phyloP scores from a whole-genome alignment of 2,113 vertebrate genomes.

The Speoplatyrhinus poulsoni region DNA sequence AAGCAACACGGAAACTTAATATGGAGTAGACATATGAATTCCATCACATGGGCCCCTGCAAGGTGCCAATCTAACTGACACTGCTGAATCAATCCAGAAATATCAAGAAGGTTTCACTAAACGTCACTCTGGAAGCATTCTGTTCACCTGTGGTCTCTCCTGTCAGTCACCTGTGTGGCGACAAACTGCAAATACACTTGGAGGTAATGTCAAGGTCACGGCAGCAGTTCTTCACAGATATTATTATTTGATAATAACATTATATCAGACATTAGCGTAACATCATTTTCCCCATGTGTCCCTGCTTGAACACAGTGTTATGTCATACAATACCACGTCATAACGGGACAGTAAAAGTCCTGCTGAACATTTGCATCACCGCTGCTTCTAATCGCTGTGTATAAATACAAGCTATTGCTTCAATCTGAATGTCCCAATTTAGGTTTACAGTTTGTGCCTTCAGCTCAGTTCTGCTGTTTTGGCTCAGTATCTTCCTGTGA shows the following conservation, averaged over 20 bases:
- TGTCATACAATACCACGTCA: no score
- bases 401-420: background rate
- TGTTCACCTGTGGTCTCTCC: slow-evolving; percentile 26
- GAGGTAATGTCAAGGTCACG: background rate
- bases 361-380: background rate
- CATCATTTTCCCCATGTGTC: no score
- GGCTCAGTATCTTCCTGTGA: background rate
- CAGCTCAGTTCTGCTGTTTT: slow-evolving; percentile 2
- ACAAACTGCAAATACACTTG: no score
- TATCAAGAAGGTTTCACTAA: slow-evolving; percentile 69
- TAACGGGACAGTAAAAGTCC: background rate
- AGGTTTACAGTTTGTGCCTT: slow-evolving; percentile 4
- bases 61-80: slow-evolving; percentile 64
- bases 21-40: slow-evolving; percentile 77
- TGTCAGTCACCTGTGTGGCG: slow-evolving; percentile 4
- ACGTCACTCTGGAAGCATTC: slow-evolving; percentile 63
- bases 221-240: background rate
- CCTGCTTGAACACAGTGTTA: no score
- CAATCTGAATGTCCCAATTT: background rate
- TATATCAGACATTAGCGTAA: background rate
- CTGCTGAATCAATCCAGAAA: slow-evolving; percentile 74
- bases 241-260: background rate
- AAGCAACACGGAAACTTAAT: slow-evolving; percentile 73
- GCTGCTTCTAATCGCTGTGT: background rate
- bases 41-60: slow-evolving; percentile 70